Evolutionary conservation across 2,113 vertebrate species (phyloP), one percentile per base, ranked within the genome.

Genomic region (Lycaon pictus): DNA sequence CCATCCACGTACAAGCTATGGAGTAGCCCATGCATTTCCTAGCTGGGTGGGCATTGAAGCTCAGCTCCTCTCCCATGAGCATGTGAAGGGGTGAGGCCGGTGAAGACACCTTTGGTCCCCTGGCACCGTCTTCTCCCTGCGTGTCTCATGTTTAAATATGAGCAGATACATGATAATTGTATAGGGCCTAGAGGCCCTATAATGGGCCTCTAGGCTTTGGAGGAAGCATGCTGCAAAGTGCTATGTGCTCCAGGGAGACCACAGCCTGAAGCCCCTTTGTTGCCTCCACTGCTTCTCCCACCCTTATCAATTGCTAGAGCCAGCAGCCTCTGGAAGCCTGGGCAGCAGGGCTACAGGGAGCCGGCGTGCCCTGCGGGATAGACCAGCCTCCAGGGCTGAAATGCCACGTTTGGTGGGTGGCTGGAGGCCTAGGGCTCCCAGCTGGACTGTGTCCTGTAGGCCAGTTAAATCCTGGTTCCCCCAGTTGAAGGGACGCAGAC

Each of bases 341-440:
- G 17, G 9, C 15, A 11, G 93, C 74, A 51, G 32, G 35, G 25
- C 51, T 15, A n/a, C 19, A 71, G 43, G 35, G 20, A 20, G 51
- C 11, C 1, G 76, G 20, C 12, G 11, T 23, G 32, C 12, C 37
- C 37, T 3, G 2, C 0, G 5, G 27, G 10, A 37, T 56, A 3
- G 23, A 13, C 0, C 11, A 22, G 15, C 13, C 51, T 53, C 15
- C 35, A 1, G 9, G 9, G 13, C 35, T 32, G 29, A 43, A 19
- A 5, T 1, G 5, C 62, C 3, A 0, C 1, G 25, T n/a, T 15
- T 17, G 32, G 20, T 2, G 4, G 69, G 20, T 2, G 4, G 69
- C 74, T 19, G 15, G 35, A 55, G n/a, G 56, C 80, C 29, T 0
- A 7, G 1, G 0, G 2, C 32, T 8, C 48, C 58, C 27, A 6